phyloP scores from a whole-genome alignment of 2,888 invertebrate genomes.

The Zootermopsis nevadensis region DNA sequence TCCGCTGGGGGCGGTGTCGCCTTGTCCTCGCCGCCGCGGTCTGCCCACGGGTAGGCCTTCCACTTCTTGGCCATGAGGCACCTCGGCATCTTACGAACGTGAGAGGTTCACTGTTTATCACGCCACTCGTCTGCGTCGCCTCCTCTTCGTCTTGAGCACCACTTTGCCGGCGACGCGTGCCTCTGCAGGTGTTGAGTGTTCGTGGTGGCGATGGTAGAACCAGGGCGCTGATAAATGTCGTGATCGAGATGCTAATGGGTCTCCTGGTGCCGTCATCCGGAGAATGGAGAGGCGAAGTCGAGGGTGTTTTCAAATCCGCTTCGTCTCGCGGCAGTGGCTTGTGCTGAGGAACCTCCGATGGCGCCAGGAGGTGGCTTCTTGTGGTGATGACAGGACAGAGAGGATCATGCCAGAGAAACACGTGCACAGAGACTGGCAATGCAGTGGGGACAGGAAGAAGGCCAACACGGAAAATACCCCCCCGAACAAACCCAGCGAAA shows the following conservation, averaged over 20 bases:
- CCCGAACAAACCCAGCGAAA: conserved; percentile 53
- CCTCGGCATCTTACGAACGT: conserved; percentile 78
- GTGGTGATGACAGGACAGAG: conserved; percentile 38
- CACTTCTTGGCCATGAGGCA: conserved; percentile 97
- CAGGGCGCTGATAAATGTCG: conserved; percentile 14
- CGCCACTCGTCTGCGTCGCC: conserved; percentile 34
- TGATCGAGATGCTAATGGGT: conserved; percentile 33
- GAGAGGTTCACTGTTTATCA: neutral
- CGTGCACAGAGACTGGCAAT: neutral
- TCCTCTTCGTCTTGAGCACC: conserved; percentile 40
- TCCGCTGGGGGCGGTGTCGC: conserved; percentile 54
- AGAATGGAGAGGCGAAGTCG: conserved; percentile 14
- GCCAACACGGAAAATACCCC: conserved; percentile 51
- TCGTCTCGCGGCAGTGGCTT: neutral
- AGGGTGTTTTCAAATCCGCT: conserved; percentile 19
- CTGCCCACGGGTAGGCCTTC: conserved; percentile 87
- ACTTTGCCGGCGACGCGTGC: conserved; percentile 44
- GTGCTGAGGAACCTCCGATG: neutral
- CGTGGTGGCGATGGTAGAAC: conserved; percentile 20
- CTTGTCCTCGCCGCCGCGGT: conserved; percentile 65
- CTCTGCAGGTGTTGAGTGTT: conserved; percentile 37
- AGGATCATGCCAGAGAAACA: conserved; percentile 49
- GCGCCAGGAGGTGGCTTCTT: conserved; percentile 2
- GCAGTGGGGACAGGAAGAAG: conserved; percentile 43
- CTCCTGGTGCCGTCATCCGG: conserved; percentile 50